A percentile compares a stretch with the other conserved stretches of the same genome.
phyloP scores from a whole-genome alignment of 2,797 vertebrate genomes.

The Micrastur ruficollis region DNA sequence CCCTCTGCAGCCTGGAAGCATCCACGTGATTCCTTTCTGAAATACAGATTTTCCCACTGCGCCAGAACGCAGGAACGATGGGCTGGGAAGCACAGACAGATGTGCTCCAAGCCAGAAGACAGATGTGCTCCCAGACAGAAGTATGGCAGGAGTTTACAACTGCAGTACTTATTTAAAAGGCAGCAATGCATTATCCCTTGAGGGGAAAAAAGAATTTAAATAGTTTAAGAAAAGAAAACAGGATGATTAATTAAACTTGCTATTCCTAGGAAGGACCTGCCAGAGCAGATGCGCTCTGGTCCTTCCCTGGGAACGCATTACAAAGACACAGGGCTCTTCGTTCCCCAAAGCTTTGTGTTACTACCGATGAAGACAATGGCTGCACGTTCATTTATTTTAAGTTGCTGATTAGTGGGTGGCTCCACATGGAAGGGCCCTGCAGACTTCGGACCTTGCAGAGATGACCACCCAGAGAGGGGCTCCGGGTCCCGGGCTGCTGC shows the following conservation, averaged over 20 bases:
- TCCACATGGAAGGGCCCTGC: background rate
- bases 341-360: background rate
- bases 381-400: background rate
- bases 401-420: background rate
- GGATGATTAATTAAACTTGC: conserved; percentile 56
- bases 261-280: conserved; percentile 46
- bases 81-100: conserved; percentile 54
- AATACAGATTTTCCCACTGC: conserved; percentile 27
- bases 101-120: conserved; percentile 47
- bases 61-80: background rate
- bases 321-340: background rate
- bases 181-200: conserved; percentile 53
- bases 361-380: background rate
- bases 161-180: conserved; percentile 57
- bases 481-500: background rate
- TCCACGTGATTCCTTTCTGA: background rate
- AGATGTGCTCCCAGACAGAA: conserved; percentile 57
- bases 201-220: background rate
- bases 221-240: conserved; percentile 44
- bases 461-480: background rate
- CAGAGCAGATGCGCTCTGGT: background rate
- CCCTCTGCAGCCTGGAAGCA: background rate
- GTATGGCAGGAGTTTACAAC: conserved; percentile 50
- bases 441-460: background rate
- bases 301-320: background rate